Conservation (phyloP, 2,113 vertebrate species). For the Egretta garzetta region DNA sequence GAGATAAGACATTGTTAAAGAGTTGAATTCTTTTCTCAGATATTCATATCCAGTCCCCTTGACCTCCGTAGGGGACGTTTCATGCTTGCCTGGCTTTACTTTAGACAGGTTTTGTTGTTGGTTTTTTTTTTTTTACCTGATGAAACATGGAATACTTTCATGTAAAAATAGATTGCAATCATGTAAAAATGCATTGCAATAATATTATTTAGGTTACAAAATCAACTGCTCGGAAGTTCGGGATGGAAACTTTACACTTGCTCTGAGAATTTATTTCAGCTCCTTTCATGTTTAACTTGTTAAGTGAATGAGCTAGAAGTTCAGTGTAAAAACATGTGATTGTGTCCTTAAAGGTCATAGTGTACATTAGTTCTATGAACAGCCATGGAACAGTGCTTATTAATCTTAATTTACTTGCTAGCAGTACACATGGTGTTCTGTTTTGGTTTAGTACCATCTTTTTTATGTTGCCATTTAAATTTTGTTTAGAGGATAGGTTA, state of each 20-base stretch:
- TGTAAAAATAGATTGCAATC: constrained; percentile 26
- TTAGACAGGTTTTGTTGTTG: neutral
- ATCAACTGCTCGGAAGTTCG: neutral
- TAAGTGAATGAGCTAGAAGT: neutral
- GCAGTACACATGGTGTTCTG: neutral
- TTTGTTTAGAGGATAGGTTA: neutral
- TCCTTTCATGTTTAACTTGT: neutral
- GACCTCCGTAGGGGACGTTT: neutral
- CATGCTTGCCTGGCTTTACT: neutral
- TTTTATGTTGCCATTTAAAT: neutral
- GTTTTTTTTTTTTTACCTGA: neutral
- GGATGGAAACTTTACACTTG: neutral
- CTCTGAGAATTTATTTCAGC: constrained; percentile 7
- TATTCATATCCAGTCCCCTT: neutral
- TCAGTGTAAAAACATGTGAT: neutral
- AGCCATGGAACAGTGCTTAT: neutral
- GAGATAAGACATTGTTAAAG: neutral
- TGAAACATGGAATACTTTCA: neutral
- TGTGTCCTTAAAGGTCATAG: neutral
- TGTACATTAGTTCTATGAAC: neutral
- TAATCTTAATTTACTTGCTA: neutral
- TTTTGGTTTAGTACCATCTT: neutral
- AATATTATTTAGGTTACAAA: constrained; percentile 14
- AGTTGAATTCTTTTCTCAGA: neutral
- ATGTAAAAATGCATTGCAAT: neutral